Conservation (phyloP, 1,140 invertebrate species). For the Neoseiulus cucumeris region DNA sequence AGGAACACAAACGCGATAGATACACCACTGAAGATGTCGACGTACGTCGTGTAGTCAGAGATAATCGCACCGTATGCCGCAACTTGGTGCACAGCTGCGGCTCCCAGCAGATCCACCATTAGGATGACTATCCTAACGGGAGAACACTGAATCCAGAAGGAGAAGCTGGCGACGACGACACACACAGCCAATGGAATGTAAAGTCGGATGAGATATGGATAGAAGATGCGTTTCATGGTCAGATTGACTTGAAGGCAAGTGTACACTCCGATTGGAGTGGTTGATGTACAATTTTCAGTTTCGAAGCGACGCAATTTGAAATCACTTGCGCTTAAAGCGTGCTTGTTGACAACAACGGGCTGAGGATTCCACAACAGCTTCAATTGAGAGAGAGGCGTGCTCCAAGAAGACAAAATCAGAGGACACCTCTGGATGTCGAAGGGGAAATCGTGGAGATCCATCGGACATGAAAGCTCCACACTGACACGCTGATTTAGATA, state of each 20-base stretch:
- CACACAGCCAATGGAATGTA: neutral
- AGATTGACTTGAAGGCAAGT: neutral
- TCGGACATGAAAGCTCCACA: neutral
- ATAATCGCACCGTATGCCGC: neutral
- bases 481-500: neutral
- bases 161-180: neutral
- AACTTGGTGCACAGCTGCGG: neutral
- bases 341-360: neutral
- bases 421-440: neutral
- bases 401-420: neutral
- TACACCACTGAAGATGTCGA: neutral
- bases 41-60: neutral
- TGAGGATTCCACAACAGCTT: neutral
- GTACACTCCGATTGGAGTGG: neutral
- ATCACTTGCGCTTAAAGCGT: neutral
- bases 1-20: neutral
- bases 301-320: neutral
- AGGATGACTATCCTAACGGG: neutral
- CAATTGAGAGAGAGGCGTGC: neutral
- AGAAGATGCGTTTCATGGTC: neutral
- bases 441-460: neutral
- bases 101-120: neutral
- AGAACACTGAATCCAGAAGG: neutral
- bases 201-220: neutral
- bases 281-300: neutral